These are phyloP conservation scores for Microcebus jonahi DNA, from an alignment of 2,113 vertebrate genomes.

Conservation along the genomic window DNA sequence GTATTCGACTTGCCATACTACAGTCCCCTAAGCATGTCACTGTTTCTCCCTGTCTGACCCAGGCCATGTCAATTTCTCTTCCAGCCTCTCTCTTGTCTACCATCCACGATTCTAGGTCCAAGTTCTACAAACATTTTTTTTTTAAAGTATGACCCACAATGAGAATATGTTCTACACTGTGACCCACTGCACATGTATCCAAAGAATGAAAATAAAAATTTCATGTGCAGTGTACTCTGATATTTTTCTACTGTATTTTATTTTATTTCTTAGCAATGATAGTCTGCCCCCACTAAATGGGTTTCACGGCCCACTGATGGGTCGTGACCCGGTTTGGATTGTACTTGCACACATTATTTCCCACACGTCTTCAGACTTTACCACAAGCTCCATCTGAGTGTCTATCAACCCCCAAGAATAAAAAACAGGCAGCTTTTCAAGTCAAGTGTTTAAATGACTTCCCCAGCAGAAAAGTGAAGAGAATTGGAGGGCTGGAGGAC, in stretches of 20 bases:
- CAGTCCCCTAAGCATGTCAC: rapidly evolving
- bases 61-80: background rate
- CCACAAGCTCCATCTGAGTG: background rate
- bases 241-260: background rate
- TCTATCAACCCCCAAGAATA: background rate
- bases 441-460: background rate
- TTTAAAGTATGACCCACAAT: background rate
- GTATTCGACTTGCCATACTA: rapidly evolving
- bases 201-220: background rate
- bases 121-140: background rate
- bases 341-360: background rate
- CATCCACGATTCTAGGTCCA: background rate
- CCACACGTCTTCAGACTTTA: background rate
- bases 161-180: background rate
- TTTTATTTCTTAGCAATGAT: background rate
- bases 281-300: background rate
- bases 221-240: background rate
- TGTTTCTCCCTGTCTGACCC: background rate
- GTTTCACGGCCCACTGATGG: background rate
- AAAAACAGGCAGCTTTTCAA: background rate
- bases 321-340: background rate
- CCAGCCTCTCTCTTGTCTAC: background rate
- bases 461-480: background rate
- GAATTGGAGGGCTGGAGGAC: background rate
- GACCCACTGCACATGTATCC: background rate